Conservation (phyloP, 2,113 vertebrate species). For the Nothobranchius kuhntae region DNA sequence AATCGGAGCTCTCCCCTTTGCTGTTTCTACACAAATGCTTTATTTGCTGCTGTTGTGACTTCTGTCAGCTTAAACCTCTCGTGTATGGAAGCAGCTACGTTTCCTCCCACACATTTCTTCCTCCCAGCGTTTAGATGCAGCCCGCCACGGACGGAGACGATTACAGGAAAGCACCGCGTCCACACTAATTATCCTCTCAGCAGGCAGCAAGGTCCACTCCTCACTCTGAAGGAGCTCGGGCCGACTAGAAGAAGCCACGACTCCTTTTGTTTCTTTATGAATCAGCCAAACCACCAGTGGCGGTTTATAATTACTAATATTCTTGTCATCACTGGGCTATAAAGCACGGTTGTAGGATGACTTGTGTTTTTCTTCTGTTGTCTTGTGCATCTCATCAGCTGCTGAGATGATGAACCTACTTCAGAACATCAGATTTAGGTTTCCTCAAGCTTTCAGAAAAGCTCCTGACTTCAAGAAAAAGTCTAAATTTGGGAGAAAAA, state of each 20-base stretch:
- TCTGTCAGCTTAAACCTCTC: not conserved
- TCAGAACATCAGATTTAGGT: no score
- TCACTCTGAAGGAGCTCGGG: conserved; percentile 27
- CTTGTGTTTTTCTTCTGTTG: not conserved
- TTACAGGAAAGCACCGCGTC: conserved; percentile 30
- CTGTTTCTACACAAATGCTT: not conserved
- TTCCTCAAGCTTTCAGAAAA: no score
- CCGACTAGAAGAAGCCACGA: not conserved
- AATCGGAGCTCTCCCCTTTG: no score
- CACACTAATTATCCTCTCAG: conserved; percentile 37
- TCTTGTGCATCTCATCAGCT: no score
- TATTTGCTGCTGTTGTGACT: conserved; percentile 5
- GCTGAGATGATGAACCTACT: no score
- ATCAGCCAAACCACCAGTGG: not conserved
- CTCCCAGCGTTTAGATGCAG: conserved; percentile 22
- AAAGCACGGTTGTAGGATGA: not conserved
- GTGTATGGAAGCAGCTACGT: not conserved
- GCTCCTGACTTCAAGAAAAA: no score
- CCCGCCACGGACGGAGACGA: conserved; percentile 9
- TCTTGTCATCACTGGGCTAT: not conserved
- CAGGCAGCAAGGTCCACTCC: conserved; percentile 18
- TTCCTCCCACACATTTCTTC: conserved; percentile 13
- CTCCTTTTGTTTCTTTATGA: conserved; percentile 23
- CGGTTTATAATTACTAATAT: not conserved
- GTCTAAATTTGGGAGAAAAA: no score